These are phyloP conservation scores for Lemur catta DNA, from an alignment of 2,797 vertebrate genomes.

Conservation along the genomic window DNA sequence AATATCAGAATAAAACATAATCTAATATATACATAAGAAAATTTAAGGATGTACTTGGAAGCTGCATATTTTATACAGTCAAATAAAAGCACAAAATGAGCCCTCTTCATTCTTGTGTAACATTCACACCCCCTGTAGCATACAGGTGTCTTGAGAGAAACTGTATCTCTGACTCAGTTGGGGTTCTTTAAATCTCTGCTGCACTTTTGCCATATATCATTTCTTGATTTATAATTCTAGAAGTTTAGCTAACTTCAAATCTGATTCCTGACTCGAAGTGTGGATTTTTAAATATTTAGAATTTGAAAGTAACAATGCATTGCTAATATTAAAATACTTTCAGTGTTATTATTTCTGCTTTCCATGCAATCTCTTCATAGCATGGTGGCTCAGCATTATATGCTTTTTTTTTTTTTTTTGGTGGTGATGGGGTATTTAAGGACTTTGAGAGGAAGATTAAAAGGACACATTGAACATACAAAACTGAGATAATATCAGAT, in stretches of 20 bases:
- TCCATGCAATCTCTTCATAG: neutral
- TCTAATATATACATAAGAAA: neutral
- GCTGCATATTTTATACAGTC: neutral
- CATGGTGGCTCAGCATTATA: neutral
- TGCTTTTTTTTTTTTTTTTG: neutral
- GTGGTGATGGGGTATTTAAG: neutral
- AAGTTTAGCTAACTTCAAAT: constrained; percentile 21
- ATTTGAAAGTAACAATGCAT: neutral
- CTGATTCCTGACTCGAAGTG: neutral
- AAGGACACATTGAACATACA: neutral
- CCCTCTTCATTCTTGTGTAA: neutral
- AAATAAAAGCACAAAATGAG: neutral
- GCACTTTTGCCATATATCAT: neutral
- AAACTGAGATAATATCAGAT: neutral
- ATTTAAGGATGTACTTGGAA: neutral
- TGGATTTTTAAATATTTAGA: constrained; percentile 9
- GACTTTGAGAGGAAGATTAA: neutral
- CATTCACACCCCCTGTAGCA: accelerated
- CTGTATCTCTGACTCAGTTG: accelerated
- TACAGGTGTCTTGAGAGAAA: accelerated
- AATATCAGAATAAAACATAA: neutral
- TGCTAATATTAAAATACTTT: neutral
- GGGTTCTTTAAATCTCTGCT: neutral
- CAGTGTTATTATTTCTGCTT: neutral
- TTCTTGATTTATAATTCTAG: neutral